These are phyloP conservation scores for Ophion slaviceki DNA, from an alignment of 2,888 invertebrate genomes.

Conservation along the genomic window DNA sequence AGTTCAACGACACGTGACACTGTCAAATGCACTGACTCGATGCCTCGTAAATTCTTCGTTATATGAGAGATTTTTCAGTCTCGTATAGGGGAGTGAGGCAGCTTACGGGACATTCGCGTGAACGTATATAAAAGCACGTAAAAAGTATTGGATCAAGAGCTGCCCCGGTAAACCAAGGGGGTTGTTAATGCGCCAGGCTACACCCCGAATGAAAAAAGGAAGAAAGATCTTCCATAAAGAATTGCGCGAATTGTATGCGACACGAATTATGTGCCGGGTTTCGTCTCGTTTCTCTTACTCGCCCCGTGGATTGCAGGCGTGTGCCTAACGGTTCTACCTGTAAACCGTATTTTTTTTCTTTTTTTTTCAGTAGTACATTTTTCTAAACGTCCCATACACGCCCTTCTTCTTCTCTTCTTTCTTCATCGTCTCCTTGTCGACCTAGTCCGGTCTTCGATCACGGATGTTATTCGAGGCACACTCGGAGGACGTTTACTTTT, in stretches of 20 bases:
- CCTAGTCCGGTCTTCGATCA: slow-evolving; percentile 71
- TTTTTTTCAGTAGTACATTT: slow-evolving; percentile 29
- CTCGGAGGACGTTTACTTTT: slow-evolving; percentile 41
- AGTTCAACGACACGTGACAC: slow-evolving; percentile 61
- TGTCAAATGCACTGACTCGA: slow-evolving; percentile 49
- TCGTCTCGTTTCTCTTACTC: slow-evolving; percentile 33
- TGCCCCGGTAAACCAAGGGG: slow-evolving; percentile 42
- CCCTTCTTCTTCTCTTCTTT: slow-evolving; percentile 51
- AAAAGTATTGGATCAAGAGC: slow-evolving; percentile 45
- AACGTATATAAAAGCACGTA: slow-evolving; percentile 18
- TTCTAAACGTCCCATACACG: slow-evolving; percentile 1
- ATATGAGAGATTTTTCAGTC: slow-evolving; percentile 31
- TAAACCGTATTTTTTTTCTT: slow-evolving; percentile 62
- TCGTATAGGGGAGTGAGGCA: slow-evolving; percentile 1
- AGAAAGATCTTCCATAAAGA: slow-evolving; percentile 72
- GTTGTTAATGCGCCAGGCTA: slow-evolving; percentile 59
- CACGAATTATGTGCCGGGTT: slow-evolving; percentile 49
- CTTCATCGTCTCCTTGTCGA: slow-evolving; percentile 30
- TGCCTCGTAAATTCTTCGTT: slow-evolving; percentile 55
- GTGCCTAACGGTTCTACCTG: slow-evolving; percentile 78
- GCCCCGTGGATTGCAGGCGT: slow-evolving; percentile 42
- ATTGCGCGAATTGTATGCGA: slow-evolving; percentile 66
- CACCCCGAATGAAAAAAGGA: slow-evolving; percentile 63
- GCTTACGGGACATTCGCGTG: slow-evolving; percentile 18
- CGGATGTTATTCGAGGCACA: slow-evolving; percentile 75